Evolutionary conservation across 2,888 invertebrate genomes (phyloP), one percentile per base, ranked within the genome.

Genomic region (Bibio marci): DNA sequence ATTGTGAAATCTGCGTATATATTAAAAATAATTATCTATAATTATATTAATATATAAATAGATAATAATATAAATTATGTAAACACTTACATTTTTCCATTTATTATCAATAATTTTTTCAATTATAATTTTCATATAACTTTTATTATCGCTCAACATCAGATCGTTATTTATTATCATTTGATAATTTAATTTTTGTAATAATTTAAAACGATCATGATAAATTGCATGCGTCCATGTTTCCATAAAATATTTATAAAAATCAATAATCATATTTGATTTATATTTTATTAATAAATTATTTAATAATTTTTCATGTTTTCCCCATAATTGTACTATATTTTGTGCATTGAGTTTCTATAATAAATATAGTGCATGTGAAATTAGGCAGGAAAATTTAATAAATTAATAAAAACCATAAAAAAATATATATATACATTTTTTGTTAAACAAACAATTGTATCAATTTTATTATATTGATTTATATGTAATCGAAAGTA

Each of bases 241-340:
- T 47, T 75, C 69, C 8, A 63, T 63, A 58, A 81, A 80, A 58
- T 67, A 79, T 6, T 68, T 65, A 52, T 64, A 78, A 6, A 80
- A 64, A 52, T 85, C 80, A 1, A 63, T 57, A 27, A 85, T 73
- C 42, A 70, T 56, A 2, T 68, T 61, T 56, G 69, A 61, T 61
- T 71, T 60, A 54, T 67, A 79, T 40, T 78, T 66, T 14, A 61
- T 52, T 36, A 71, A 59, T 28, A 85, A 50, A 49, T 78, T 74
- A 56, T 82, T 77, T 43, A 83, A 65, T 48, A 76, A 59, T 17
- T 69, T 66, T 49, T 83, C 80, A 53, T 85, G 82, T 46, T 76
- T 71, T 1, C 81, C 82, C 55, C 75, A 82, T 27, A 85, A 52
- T 43, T 68, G 63, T 1, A 67, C 57, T 13, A 80, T 49, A 43